phyloP scores from a whole-genome alignment of 2,797 vertebrate species.

The Sardinella longiceps region DNA sequence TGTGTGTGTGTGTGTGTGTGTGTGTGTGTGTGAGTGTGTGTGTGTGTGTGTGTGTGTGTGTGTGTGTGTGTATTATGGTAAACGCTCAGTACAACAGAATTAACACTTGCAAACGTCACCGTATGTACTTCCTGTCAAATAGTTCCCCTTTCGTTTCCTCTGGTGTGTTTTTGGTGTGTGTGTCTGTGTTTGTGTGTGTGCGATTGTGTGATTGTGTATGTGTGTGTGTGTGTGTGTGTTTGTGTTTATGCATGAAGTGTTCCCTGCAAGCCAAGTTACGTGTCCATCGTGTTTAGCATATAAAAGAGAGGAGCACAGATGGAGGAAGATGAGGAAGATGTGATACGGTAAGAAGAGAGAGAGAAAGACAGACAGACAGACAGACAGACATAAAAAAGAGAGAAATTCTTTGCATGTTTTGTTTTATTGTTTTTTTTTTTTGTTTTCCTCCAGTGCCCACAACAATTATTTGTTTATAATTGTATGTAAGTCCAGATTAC shows the following conservation, averaged over 20 bases:
- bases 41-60: slow-evolving; percentile 7
- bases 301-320: no score
- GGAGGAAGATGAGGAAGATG: no score
- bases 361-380: no score
- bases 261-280: no score
- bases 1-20: background rate
- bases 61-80: slow-evolving; percentile 2
- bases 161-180: background rate
- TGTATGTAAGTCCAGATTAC: no score
- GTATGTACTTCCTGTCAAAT: background rate
- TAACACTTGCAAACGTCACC: slow-evolving; percentile 1
- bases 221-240: background rate
- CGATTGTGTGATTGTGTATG: background rate
- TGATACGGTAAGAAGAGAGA: no score
- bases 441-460: no score
- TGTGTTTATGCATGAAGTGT: background rate
- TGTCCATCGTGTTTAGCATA: no score
- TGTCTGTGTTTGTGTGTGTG: background rate
- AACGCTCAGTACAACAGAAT: background rate
- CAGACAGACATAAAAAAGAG: no score
- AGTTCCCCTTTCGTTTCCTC: slow-evolving; percentile 6
- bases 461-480: no score
- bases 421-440: no score
- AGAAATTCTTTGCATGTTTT: no score
- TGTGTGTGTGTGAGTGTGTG: background rate